Evolutionary conservation across 2,797 vertebrate species (phyloP).

Genomic region (Pristis pectinata): DNA sequence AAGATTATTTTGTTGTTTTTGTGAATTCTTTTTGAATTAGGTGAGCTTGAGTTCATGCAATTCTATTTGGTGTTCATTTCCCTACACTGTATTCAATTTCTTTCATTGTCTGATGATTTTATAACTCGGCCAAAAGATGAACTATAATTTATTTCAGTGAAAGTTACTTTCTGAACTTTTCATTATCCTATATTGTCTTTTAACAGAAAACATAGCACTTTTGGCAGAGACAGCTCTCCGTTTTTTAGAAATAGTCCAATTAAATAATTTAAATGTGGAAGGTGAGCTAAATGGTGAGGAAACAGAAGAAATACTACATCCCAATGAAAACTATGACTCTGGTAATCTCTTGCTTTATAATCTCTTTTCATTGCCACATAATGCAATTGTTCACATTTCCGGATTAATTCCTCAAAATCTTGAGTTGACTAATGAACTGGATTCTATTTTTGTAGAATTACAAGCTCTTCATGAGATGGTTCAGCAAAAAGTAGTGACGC

Average conservation of each 20-base stretch:
- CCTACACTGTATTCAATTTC: neutral
- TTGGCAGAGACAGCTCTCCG: constrained; percentile 91
- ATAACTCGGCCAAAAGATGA: neutral
- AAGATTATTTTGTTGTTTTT: neutral
- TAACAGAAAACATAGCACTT: constrained; percentile 87
- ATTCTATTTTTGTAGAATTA: constrained; percentile 63
- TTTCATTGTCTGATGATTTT: neutral
- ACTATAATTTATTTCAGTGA: neutral
- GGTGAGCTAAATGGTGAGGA: constrained; percentile 83
- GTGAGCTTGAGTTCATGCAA: no score
- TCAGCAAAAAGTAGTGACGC: constrained; percentile 96
- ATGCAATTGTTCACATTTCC: neutral
- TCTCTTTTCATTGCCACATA: neutral
- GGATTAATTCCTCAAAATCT: neutral
- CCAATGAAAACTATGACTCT: constrained; percentile 92
- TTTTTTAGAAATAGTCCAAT: constrained; percentile 90
- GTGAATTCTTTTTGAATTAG: neutral
- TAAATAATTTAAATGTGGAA: constrained; percentile 87
- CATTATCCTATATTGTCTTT: constrained; percentile 36
- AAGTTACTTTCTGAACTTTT: neutral
- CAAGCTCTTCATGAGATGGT: constrained; percentile 98
- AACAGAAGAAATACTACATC: constrained; percentile 75
- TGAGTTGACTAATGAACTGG: neutral
- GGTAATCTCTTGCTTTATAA: constrained; percentile 57
- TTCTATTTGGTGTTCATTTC: neutral